These are phyloP conservation scores for Ptychochromis oligacanthus DNA, from an alignment of 2,113 vertebrate species.

Conservation along the genomic window DNA sequence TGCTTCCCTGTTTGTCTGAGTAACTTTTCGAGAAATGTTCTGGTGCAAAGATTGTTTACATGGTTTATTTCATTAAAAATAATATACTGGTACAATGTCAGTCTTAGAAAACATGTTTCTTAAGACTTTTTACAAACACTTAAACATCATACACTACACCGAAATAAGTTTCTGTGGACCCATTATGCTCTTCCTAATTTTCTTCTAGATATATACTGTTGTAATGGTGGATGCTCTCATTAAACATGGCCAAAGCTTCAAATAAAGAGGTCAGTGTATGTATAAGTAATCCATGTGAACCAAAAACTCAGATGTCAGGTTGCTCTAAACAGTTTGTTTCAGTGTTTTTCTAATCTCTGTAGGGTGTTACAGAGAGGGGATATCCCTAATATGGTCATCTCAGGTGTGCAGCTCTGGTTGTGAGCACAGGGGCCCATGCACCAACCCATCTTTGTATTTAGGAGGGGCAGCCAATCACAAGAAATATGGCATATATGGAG, in stretches of 20 bases:
- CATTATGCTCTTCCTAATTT: too few species aligned
- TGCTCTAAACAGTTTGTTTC: neutral
- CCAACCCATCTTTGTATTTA: neutral
- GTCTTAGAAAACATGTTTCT: neutral
- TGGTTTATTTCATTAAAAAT: neutral
- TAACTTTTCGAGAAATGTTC: neutral
- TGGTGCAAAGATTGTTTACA: neutral
- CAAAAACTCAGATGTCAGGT: neutral
- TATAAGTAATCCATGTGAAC: neutral
- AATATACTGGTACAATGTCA: neutral
- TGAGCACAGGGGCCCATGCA: accelerated
- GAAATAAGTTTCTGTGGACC: neutral
- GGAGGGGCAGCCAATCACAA: too few species aligned
- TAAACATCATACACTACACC: neutral
- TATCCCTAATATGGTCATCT: accelerated
- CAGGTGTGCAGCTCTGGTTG: neutral
- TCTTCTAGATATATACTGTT: too few species aligned
- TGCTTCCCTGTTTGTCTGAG: neutral
- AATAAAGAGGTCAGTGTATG: too few species aligned
- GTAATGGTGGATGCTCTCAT: too few species aligned
- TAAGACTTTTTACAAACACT: neutral
- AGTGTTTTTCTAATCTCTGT: neutral
- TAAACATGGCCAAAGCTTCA: too few species aligned
- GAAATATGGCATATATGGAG: too few species aligned
- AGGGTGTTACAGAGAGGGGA: too few species aligned